Evolutionary conservation across 2,888 invertebrate genomes (phyloP).

Genomic region (Rhagonycha fulva): DNA sequence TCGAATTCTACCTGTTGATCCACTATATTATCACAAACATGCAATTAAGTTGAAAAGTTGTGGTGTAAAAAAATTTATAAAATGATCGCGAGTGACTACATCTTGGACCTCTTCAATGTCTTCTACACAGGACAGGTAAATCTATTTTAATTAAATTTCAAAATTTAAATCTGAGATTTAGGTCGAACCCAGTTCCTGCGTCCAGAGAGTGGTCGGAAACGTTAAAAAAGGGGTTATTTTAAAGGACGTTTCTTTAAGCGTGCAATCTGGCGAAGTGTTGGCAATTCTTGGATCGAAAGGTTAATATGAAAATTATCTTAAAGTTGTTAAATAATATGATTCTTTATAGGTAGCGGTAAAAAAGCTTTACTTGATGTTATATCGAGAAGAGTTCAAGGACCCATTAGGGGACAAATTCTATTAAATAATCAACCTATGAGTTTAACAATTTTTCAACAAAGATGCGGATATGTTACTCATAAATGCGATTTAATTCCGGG

Average conservation of each 20-base stretch:
- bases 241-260: constrained; percentile 89
- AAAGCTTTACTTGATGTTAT: constrained; percentile 93
- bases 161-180: constrained; percentile 45
- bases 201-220: constrained; percentile 74
- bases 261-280: constrained; percentile 91
- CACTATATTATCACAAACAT: neutral
- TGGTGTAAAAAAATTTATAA: neutral
- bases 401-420: constrained; percentile 85
- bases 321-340: neutral
- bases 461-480: constrained; percentile 88
- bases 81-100: constrained; percentile 84
- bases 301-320: constrained; percentile 43
- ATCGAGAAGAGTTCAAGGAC: constrained; percentile 76
- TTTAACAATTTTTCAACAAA: constrained; percentile 78
- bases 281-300: constrained; percentile 93
- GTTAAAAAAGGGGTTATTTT: constrained; percentile 85
- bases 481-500: constrained; percentile 84
- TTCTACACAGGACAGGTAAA: constrained; percentile 87
- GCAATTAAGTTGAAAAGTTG: neutral
- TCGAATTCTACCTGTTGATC: constrained; percentile 1
- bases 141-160: neutral
- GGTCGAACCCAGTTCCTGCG: constrained; percentile 81
- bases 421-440: constrained; percentile 87
- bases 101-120: constrained; percentile 84
- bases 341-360: constrained; percentile 83